A percentile compares a stretch with the other conserved stretches of the same genome.
phyloP scores from a whole-genome alignment of 2,113 vertebrate species.

The Nymphicus hollandicus region DNA sequence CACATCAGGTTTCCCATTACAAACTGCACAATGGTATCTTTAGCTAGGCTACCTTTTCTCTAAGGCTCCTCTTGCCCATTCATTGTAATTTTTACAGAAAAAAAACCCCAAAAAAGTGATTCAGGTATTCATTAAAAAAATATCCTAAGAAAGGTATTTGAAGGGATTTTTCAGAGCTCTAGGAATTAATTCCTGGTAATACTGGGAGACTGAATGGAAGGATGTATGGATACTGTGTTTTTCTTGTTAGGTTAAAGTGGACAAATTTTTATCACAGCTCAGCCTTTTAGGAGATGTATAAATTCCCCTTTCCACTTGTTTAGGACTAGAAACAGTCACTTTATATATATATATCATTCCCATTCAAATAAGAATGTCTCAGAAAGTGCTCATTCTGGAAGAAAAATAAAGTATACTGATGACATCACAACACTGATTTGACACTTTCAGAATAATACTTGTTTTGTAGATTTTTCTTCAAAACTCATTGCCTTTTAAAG shows the following conservation, averaged over 20 bases:
- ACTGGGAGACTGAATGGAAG: not conserved
- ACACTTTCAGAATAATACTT: not conserved
- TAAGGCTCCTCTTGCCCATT: not conserved
- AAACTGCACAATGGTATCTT: fast-evolving
- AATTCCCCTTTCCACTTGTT: not conserved
- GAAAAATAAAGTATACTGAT: not conserved
- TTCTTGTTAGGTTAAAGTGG: not conserved
- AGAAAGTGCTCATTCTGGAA: not conserved
- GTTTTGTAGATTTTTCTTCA: not conserved
- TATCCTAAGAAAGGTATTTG: not conserved
- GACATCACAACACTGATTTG: not conserved
- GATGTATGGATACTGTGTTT: not conserved
- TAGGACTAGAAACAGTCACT: fast-evolving
- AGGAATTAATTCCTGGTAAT: not conserved
- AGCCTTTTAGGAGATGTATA: not conserved
- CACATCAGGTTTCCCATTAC: not conserved
- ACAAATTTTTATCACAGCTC: not conserved
- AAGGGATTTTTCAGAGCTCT: not conserved
- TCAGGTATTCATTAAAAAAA: not conserved
- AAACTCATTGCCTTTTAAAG: not conserved
- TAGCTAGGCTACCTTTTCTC: not conserved
- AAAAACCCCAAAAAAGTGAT: not conserved
- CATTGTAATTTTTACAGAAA: not conserved
- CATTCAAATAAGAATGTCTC: not conserved
- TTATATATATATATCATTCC: not conserved